Conservation (phyloP, 2,113 vertebrate genomes). For the Seriola quinqueradiata region DNA sequence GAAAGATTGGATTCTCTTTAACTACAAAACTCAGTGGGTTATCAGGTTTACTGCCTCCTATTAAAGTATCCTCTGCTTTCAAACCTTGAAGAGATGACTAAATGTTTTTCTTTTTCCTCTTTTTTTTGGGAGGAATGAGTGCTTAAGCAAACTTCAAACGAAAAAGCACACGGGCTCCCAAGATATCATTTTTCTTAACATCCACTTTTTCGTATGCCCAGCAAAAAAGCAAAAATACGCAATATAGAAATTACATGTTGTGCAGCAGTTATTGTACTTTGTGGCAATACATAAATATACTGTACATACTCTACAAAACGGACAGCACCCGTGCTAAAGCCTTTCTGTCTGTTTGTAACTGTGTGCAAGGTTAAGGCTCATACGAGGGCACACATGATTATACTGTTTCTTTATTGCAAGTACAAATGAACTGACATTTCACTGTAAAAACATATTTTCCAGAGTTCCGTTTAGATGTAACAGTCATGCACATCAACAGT, state of each 20-base stretch:
- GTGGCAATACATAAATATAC: neutral
- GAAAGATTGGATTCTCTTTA: slow-evolving; percentile 61
- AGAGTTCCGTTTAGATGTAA: too few species aligned
- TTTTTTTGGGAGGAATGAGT: slow-evolving; percentile 18
- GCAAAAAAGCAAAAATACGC: slow-evolving; percentile 3
- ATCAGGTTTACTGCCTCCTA: slow-evolving; percentile 50
- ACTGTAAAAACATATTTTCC: too few species aligned
- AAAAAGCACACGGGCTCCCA: slow-evolving; percentile 24
- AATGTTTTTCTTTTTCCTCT: slow-evolving; percentile 19
- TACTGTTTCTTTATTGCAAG: neutral
- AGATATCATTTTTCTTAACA: slow-evolving; percentile 3
- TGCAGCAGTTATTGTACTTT: neutral
- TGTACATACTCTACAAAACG: neutral
- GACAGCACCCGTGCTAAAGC: neutral
- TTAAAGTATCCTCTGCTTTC: slow-evolving; percentile 53
- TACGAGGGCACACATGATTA: neutral
- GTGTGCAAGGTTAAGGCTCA: neutral
- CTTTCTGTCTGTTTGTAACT: neutral
- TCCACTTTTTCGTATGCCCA: neutral
- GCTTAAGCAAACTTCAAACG: slow-evolving; percentile 42
- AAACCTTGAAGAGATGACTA: slow-evolving; percentile 52
- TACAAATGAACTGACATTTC: neutral
- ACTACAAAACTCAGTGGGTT: slow-evolving; percentile 57
- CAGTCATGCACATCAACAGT: too few species aligned
- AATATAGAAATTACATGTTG: neutral